Conservation (phyloP, 2,113 vertebrate genomes). For the Capreolus pygargus region DNA sequence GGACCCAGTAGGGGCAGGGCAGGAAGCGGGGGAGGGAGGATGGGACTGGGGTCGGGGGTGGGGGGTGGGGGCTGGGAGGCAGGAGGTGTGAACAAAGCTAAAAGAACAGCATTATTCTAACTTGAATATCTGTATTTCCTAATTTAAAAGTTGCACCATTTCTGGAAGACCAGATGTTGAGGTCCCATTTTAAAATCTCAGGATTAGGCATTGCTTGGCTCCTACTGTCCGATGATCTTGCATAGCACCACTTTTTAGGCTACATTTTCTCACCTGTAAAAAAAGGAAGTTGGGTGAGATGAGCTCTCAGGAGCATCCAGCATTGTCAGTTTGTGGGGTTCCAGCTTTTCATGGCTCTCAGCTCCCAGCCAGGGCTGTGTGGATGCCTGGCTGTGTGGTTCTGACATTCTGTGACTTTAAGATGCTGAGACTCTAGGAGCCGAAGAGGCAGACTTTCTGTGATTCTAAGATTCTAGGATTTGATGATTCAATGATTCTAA, state of each 20-base stretch:
- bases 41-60: neutral
- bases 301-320: neutral
- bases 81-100: neutral
- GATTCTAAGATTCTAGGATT: constrained; percentile 64
- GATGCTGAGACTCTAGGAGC: constrained; percentile 25
- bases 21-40: neutral
- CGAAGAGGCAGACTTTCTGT: constrained; percentile 56
- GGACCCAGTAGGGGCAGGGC: neutral
- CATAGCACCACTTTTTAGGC: neutral
- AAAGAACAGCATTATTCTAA: neutral
- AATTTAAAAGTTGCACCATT: neutral
- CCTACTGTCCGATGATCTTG: neutral
- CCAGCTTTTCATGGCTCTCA: neutral
- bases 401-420: constrained; percentile 65
- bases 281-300: neutral
- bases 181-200: neutral
- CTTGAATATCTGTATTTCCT: neutral
- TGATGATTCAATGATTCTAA: constrained; percentile 77
- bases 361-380: neutral
- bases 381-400: neutral
- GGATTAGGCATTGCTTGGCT: neutral
- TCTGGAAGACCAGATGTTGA: neutral
- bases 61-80: neutral
- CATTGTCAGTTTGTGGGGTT: neutral
- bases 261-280: neutral